Evolutionary conservation across 2,797 vertebrate genomes (phyloP).

Genomic region (Gastrophryne carolinensis): DNA sequence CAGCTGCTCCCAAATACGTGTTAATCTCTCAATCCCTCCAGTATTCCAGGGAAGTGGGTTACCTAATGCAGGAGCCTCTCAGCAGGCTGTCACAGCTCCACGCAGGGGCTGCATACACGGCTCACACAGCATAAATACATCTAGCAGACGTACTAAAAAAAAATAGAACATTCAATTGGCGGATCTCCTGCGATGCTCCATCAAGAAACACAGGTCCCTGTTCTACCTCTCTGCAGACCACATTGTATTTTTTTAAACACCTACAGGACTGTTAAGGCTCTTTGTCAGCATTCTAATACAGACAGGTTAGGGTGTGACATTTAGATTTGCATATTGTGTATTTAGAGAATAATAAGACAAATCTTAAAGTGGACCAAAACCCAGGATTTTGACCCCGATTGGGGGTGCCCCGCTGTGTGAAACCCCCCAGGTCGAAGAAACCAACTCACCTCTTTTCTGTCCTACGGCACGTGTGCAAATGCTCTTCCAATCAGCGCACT

Average conservation of each 20-base stretch:
- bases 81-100: conserved; percentile 45
- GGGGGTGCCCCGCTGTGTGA: no score
- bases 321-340: no score
- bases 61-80: conserved; percentile 50
- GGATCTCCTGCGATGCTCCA: conserved; percentile 47
- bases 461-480: no score
- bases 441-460: no score
- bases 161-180: conserved; percentile 43
- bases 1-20: conserved; percentile 47
- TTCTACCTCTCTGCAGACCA: conserved; percentile 37
- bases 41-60: conserved; percentile 47
- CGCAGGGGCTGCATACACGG: conserved; percentile 22
- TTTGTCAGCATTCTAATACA: no score
- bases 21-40: conserved; percentile 52
- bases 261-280: no score
- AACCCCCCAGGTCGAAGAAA: no score
- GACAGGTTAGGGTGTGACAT: no score
- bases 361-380: no score
- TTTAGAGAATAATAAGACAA: no score
- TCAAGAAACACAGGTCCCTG: conserved; percentile 46
- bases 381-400: no score
- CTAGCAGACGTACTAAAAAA: conserved; percentile 40
- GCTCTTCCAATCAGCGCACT: no score
- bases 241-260: conserved; percentile 37
- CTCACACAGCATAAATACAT: conserved; percentile 48